phyloP scores from a whole-genome alignment of 2,888 invertebrate genomes.

The Agonopterix subpropinquella region DNA sequence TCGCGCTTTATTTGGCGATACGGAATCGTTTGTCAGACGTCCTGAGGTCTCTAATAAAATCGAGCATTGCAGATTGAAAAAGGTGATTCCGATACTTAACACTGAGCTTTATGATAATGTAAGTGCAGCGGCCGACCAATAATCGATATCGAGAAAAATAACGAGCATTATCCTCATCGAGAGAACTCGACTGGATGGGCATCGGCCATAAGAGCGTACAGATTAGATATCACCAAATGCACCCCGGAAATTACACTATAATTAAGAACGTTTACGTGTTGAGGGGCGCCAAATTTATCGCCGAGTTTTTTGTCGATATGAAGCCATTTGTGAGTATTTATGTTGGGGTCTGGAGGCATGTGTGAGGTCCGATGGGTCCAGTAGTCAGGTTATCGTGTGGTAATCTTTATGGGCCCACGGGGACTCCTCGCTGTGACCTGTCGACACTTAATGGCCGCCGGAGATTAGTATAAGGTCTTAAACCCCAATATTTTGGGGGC shows the following conservation, averaged over 20 bases:
- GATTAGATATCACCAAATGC: slow-evolving; percentile 63
- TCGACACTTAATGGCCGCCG: slow-evolving; percentile 67
- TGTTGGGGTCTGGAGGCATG: slow-evolving; percentile 53
- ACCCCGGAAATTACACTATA: slow-evolving; percentile 68
- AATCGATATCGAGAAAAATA: slow-evolving; percentile 45
- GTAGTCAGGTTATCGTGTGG: slow-evolving; percentile 70
- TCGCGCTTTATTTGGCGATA: slow-evolving; percentile 46
- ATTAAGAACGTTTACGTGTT: slow-evolving; percentile 73
- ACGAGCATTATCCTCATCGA: slow-evolving; percentile 33
- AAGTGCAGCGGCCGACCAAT: slow-evolving; percentile 35
- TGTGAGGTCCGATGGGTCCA: slow-evolving; percentile 66
- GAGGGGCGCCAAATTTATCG: slow-evolving; percentile 73
- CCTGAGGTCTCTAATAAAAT: slow-evolving; percentile 33
- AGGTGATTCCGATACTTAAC: slow-evolving; percentile 15
- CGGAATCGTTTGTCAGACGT: slow-evolving; percentile 44
- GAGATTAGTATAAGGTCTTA: slow-evolving; percentile 55
- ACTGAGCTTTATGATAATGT: slow-evolving; percentile 20
- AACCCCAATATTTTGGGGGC: slow-evolving; percentile 56
- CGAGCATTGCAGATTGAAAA: slow-evolving; percentile 17
- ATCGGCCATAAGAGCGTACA: slow-evolving; percentile 52
- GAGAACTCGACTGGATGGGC: slow-evolving; percentile 33
- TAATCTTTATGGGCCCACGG: slow-evolving; percentile 70
- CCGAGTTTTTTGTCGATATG: slow-evolving; percentile 71
- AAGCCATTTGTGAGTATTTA: slow-evolving; percentile 68
- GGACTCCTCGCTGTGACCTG: slow-evolving; percentile 66